Evolutionary conservation across 2,797 vertebrate species (phyloP).

Genomic region (Neomorphus geoffroyi): DNA sequence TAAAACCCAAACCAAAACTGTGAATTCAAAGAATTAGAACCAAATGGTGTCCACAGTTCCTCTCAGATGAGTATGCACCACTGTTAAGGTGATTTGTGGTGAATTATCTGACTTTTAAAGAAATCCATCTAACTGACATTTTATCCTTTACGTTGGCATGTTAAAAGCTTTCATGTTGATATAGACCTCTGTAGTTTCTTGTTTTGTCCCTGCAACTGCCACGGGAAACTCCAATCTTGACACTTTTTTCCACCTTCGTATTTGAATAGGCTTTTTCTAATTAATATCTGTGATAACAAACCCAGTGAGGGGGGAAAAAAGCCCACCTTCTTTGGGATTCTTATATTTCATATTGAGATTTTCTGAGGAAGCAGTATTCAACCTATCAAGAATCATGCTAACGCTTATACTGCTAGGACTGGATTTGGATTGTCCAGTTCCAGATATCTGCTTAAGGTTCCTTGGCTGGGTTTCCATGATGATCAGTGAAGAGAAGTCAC

Average conservation of each 20-base stretch:
- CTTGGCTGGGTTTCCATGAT: not conserved
- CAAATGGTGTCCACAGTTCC: not conserved
- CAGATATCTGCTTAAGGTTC: not conserved
- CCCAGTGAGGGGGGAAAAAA: not conserved
- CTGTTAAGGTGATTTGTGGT: not conserved
- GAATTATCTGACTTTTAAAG: not conserved
- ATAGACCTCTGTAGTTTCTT: not conserved
- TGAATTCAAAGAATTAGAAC: not conserved
- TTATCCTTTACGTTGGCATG: not conserved
- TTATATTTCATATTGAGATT: not conserved
- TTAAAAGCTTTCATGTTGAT: not conserved
- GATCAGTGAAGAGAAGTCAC: not conserved
- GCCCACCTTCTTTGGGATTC: not conserved
- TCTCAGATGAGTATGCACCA: not conserved
- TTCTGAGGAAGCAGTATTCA: not conserved
- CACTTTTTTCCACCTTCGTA: not conserved
- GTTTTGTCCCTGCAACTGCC: not conserved
- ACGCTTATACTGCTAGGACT: not conserved
- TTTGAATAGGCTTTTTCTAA: not conserved
- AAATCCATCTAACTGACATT: not conserved
- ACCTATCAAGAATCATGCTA: not conserved
- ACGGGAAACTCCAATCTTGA: not conserved
- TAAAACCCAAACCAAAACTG: not conserved
- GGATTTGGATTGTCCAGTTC: not conserved
- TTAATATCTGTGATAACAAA: not conserved